Base-by-base conservation (phyloP, 2,797 vertebrate genomes). In the Vespertilio murinus region DNA sequence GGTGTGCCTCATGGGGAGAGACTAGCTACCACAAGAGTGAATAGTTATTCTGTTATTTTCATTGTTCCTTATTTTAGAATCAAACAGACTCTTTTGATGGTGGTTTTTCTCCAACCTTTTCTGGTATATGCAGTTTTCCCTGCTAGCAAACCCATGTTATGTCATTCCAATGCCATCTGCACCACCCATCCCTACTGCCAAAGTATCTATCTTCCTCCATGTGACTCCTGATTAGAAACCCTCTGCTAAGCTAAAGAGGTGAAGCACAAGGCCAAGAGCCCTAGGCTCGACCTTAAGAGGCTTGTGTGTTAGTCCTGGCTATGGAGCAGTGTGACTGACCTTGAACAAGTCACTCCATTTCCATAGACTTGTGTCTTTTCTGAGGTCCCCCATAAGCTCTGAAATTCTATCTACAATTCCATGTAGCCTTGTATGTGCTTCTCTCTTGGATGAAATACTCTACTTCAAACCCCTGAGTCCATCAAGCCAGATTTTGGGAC, bases 321-420 rank as follows among this genome's bases (percentile, higher is more conserved):
- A 88, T 85, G 61, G 40, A 91, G 45, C 10, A 13, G 22, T 56
- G 9, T 54, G 49, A 59, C 28, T 87, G 77, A 42, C 45, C 40
- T 94, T 79, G 52, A 92, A 42, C 18, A 42, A 85, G 18, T 81
- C 35, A 79, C 2, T 65, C 65, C 4, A n/a, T 79, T 25, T 87
- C 35, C 61, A 25, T 73, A 49, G 25, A 30, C 11, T 35, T 90
- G 75, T 45, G 30, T 78, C 30, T 96, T 93, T 92, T 90, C 75
- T 67, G 54, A 90, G 52, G 6, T 74, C 11, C 10, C n/a, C 28
- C n/a, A 16, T 33, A 47, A 79, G 8, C 69, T 81, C 90, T 69
- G 73, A 80, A 90, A 77, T 77, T 52, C 56, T 91, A 23, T 52
- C 56, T 91, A 23, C 5, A 59, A 45, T 80, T 89, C 84, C 45